Evolutionary conservation across 2,888 invertebrate genomes (phyloP), one percentile per base, ranked within the genome.

Genomic region (Ctenicera cuprea): DNA sequence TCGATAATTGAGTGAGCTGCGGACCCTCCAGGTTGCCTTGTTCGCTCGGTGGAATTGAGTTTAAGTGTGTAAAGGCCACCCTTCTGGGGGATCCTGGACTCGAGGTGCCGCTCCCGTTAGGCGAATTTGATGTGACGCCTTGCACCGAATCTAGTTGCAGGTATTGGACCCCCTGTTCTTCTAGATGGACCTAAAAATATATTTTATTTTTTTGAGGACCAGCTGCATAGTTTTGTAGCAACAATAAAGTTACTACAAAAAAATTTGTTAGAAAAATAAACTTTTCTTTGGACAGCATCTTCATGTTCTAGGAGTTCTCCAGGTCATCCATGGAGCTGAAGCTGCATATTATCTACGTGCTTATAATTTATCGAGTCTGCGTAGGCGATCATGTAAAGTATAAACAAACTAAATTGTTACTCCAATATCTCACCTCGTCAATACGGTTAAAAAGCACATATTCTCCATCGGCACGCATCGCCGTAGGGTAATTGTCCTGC

Each of bases 1-100:
- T 86, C 50, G 86, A 86, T 26, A 87, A 81, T 67, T 85, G 86
- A 3, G 86, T 87, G 8, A 87, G 78, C 73, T 86, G 86, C 4
- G 84, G 82, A 11, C 80, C 79, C 64, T 82, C 83, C 38, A 82
- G 78, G n/a, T 75, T 76, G 65, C 76, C 59, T 74, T 80, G 83
- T 30, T 84, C 83, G 9, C 80, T 80, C n/a, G 81, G 75, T 4
- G 81, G 78, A 22, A 81, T 78, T 20, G 77, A 74, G 61, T 80
- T 79, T 41, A 85, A 71, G 76, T 82, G 83, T 7, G 83, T 80
- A 64, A 82, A 84, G 12, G 77, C 77, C 22, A 38, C 73, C 45
- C 81, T 77, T 63, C 82, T 77, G 2, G 85, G 85, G 12, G 84
- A 84, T 26, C 82, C 85, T 0, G 85, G 83, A 76, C 84, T 85